phyloP scores from a whole-genome alignment of 2,888 invertebrate genomes.

The Drosophila stalkeri region DNA sequence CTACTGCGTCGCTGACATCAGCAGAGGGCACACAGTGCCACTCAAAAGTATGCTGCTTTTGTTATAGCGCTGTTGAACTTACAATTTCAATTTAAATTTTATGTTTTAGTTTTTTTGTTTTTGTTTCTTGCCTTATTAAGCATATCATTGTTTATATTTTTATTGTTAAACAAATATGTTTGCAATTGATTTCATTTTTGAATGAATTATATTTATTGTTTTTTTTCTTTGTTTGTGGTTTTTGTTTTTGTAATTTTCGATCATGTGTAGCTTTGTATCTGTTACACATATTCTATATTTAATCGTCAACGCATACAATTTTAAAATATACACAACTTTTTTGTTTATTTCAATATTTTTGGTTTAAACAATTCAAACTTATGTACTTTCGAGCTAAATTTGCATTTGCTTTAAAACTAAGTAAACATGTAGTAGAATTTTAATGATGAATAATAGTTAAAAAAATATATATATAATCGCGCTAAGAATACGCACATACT shows the following conservation, averaged over 20 bases:
- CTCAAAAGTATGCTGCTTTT: slow-evolving; percentile 53
- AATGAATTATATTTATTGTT: slow-evolving; percentile 47
- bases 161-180: slow-evolving; percentile 41
- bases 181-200: slow-evolving; percentile 32
- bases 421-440: slow-evolving; percentile 74
- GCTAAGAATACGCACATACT: slow-evolving; percentile 51
- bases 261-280: slow-evolving; percentile 41
- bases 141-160: slow-evolving; percentile 28
- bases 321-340: slow-evolving; percentile 69
- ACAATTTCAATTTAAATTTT: slow-evolving; percentile 28
- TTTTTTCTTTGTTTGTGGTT: not conserved
- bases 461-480: slow-evolving; percentile 48
- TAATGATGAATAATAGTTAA: slow-evolving; percentile 57
- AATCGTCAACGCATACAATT: slow-evolving; percentile 61
- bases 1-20: slow-evolving; percentile 56
- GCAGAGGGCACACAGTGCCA: slow-evolving; percentile 66
- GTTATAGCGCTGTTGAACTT: slow-evolving; percentile 25
- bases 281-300: slow-evolving; percentile 30
- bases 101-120: not conserved
- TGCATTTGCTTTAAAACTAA: slow-evolving; percentile 68
- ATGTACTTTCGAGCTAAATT: slow-evolving; percentile 69
- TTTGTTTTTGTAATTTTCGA: slow-evolving; percentile 2
- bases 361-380: slow-evolving; percentile 77
- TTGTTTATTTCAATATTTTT: slow-evolving; percentile 76
- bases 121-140: slow-evolving; percentile 28